A percentile compares a stretch with the other conserved stretches of the same genome.
Evolutionary conservation across 2,113 vertebrate species (phyloP).

Genomic region (Sphaerodactylus townsendi): DNA sequence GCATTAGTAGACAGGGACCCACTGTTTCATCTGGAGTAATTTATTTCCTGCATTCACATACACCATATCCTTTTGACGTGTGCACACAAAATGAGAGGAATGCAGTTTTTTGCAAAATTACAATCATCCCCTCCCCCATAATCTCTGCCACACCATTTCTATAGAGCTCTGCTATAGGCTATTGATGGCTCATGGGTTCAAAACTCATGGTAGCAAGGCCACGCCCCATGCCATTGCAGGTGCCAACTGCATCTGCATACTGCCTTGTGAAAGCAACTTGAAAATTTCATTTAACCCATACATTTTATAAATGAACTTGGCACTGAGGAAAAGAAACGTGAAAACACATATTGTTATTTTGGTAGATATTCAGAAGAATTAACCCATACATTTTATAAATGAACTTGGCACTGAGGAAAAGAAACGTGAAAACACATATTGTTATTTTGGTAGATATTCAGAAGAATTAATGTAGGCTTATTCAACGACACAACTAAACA

Average conservation of each 20-base stretch:
- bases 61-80: neutral
- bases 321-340: neutral
- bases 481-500: neutral
- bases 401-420: neutral
- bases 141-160: neutral
- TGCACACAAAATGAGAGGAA: neutral
- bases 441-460: neutral
- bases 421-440: neutral
- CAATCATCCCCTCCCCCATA: neutral
- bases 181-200: neutral
- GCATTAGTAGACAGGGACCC: neutral
- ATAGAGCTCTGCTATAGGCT: neutral
- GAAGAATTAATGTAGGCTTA: neutral
- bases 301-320: neutral
- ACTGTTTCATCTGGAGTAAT: neutral
- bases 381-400: neutral
- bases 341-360: neutral
- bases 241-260: too few relatives aligned
- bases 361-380: neutral
- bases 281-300: too few relatives aligned
- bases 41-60: neutral
- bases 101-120: neutral
- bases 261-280: neutral
- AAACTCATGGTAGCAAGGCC: neutral
- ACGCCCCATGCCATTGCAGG: neutral